Base-by-base conservation (phyloP, 1,140 invertebrate species). In the Cecropterus lyciades region DNA sequence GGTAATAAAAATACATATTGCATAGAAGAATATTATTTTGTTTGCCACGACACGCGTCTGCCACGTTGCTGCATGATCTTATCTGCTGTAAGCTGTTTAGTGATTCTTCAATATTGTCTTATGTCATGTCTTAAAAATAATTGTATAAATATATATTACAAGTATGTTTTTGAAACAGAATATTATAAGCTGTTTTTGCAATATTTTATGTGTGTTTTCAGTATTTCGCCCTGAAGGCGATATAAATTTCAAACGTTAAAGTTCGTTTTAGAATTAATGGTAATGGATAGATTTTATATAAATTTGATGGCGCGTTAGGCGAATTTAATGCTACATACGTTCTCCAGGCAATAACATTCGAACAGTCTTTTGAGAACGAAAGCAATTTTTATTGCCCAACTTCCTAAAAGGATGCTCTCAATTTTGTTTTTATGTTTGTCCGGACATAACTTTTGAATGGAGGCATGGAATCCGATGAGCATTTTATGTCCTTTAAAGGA, bases 371-470 rank as follows among this genome's bases (percentile, higher is more conserved):
- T 63, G 33, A 63, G 65, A 67, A 62, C 57, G 69, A 53, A 72
- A 75, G 66, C 62, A 65, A 70, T 74, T 68, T 56, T 70, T 68
- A 74, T 67, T 67, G 45, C 63, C 56, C 48, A 62, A 72, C 59
- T 75, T 73, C 62, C 69, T 66, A 76, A 77, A 70, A 76, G 76
- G 73, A 79, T 73, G 70, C 67, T 70, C 59, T 67, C 65, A 70
- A 75, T 75, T 75, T 64, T 55, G 69, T 75, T 79, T 73, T 79
- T 76, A 76, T 76, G 53, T 75, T 53, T 69, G 59, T 57, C 65
- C 67, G 52, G 62, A 69, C 62, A 72, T 70, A 74, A 79, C 69
- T 79, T 72, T 73, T 65, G 71, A 73, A 75, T 72, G 64, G 67
- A 57, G 65, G 66, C 65, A 63, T 52, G 57, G 71, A 72, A 69